Evolutionary conservation across 1,140 invertebrate genomes (phyloP).

Genomic region (Diprion similis): DNA sequence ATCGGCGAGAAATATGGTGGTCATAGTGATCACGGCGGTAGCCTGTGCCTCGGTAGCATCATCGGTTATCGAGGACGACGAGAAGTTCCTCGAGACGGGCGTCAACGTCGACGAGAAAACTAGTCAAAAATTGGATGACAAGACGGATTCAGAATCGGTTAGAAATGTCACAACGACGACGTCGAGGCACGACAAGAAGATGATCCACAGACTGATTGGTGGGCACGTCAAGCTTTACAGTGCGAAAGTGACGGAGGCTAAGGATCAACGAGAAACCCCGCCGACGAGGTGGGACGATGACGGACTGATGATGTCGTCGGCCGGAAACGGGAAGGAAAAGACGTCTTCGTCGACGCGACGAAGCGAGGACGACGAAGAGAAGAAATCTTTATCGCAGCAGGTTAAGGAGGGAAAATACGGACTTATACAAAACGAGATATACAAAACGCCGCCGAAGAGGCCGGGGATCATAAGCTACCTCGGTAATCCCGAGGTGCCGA

Average conservation of each 20-base stretch:
- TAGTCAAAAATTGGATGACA: slow-evolving; percentile 6
- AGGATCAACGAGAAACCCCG: slow-evolving; percentile 27
- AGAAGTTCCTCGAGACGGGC: background rate
- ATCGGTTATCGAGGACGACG: background rate
- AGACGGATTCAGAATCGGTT: background rate
- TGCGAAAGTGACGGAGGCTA: slow-evolving; percentile 44
- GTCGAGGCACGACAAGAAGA: slow-evolving; percentile 30
- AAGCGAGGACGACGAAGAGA: slow-evolving; percentile 74
- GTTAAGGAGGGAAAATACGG: slow-evolving; percentile 89
- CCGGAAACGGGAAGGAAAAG: slow-evolving; percentile 68
- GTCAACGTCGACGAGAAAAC: background rate
- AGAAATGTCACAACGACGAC: background rate
- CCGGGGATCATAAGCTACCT: slow-evolving; percentile 84
- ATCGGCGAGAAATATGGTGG: slow-evolving; percentile 23
- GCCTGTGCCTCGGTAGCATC: slow-evolving; percentile 3
- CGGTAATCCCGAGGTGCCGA: slow-evolving; percentile 77
- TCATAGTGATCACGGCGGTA: slow-evolving; percentile 28
- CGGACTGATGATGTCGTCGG: slow-evolving; percentile 70
- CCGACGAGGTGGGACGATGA: slow-evolving; percentile 69
- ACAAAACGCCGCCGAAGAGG: slow-evolving; percentile 69
- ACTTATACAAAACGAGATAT: slow-evolving; percentile 85
- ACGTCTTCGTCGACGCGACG: slow-evolving; percentile 24
- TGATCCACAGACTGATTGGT: slow-evolving; percentile 65
- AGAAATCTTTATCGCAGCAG: slow-evolving; percentile 84
- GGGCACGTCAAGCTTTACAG: slow-evolving; percentile 62